Percentiles rank a stretch among this genome's conserved stretches.
Evolutionary conservation across 2,113 vertebrate species (phyloP).

Genomic region (Ochotona princeps): DNA sequence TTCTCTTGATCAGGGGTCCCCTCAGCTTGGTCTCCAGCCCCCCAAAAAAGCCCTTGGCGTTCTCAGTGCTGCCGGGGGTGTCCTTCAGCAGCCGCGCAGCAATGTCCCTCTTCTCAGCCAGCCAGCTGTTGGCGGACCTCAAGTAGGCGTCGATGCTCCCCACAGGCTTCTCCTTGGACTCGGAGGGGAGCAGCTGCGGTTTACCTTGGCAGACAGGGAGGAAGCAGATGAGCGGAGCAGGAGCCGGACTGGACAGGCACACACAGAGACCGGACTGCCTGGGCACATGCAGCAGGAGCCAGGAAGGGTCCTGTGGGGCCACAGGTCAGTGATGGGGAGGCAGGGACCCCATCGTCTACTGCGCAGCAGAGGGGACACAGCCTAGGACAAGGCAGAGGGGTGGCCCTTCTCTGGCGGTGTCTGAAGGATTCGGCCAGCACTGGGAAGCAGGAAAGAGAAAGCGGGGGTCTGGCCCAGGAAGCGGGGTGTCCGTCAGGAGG

Average conservation of each 20-base stretch:
- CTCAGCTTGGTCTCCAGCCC: constrained; percentile 96
- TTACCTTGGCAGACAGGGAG: constrained; percentile 85
- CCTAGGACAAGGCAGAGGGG: not conserved
- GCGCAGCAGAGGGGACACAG: rapidly evolving
- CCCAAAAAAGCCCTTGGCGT: constrained; percentile 94
- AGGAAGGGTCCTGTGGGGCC: not conserved
- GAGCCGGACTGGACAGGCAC: no score
- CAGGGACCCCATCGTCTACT: no score
- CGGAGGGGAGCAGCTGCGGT: constrained; percentile 86
- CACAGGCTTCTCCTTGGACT: constrained; percentile 88
- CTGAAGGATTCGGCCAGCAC: not conserved
- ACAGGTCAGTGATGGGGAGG: not conserved
- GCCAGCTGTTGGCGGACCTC: constrained; percentile 95
- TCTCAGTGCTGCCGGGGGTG: constrained; percentile 89
- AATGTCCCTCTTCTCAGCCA: constrained; percentile 94
- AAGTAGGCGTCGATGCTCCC: constrained; percentile 92
- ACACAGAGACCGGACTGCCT: rapidly evolving
- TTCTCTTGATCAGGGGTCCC: constrained; percentile 86
- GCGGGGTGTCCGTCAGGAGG: not conserved
- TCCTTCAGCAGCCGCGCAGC: constrained; percentile 94
- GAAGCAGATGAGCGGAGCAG: no score
- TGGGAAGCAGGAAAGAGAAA: not conserved
- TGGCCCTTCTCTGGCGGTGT: rapidly evolving
- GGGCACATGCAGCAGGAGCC: not conserved
- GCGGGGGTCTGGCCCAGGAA: not conserved